A percentile compares a stretch with the other conserved stretches of the same genome.
Evolutionary conservation across 2,797 vertebrate genomes (phyloP).

Genomic region (Neoniphon sammara): DNA sequence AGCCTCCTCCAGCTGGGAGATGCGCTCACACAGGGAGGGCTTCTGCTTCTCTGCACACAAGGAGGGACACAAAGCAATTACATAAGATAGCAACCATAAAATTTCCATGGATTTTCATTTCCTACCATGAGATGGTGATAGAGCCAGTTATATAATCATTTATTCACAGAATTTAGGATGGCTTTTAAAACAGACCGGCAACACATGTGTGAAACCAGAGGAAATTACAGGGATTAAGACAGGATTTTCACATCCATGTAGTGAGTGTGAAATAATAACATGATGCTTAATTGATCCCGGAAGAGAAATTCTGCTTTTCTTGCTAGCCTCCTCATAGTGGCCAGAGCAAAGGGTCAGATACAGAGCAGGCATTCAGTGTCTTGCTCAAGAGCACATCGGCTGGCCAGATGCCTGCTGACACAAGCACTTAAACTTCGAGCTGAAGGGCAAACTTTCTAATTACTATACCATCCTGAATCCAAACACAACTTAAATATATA

Average conservation of each 20-base stretch:
- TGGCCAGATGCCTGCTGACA: too few species aligned
- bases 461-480: too few species aligned
- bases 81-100: neutral
- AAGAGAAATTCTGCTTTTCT: too few species aligned
- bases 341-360: too few species aligned
- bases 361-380: too few species aligned
- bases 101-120: neutral
- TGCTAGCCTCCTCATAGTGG: too few species aligned
- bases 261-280: neutral
- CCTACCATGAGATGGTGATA: conserved; percentile 4
- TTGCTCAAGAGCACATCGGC: too few species aligned
- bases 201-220: neutral
- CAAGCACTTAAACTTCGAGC: too few species aligned
- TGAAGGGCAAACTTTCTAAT: too few species aligned
- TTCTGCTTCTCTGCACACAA: conserved; percentile 80
- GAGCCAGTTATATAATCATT: neutral
- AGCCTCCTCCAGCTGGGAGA: conserved; percentile 85
- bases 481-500: too few species aligned
- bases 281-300: too few species aligned
- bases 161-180: neutral
- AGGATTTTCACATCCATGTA: neutral
- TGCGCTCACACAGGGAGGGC: conserved; percentile 81
- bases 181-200: neutral
- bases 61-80: conserved; percentile 2
- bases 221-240: neutral